Percentiles rank a stretch among this genome's conserved stretches.
phyloP scores from a whole-genome alignment of 2,797 vertebrate species.

The Sphenopsis melanotis region DNA sequence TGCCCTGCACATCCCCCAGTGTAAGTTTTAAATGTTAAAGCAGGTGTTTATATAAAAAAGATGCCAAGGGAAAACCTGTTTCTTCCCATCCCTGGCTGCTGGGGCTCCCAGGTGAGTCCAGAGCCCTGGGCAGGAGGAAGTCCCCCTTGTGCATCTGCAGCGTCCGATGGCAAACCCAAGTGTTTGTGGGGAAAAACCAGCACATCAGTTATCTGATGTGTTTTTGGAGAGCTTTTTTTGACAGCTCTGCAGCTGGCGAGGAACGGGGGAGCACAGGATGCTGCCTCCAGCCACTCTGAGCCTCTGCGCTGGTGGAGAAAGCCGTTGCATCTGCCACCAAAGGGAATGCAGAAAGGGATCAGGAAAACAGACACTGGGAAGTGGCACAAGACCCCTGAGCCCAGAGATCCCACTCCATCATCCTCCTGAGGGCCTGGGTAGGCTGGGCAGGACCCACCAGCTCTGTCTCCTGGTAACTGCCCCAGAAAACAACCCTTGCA shows the following conservation, averaged over 20 bases:
- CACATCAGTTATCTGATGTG: neutral
- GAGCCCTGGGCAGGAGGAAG: neutral
- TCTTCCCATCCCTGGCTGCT: fast-evolving
- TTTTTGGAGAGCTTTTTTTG: neutral
- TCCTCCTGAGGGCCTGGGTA: neutral
- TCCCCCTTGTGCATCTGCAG: fast-evolving
- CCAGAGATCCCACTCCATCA: fast-evolving
- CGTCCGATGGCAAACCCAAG: neutral
- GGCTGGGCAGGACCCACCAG: neutral
- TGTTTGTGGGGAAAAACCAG: neutral
- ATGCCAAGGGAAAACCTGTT: neutral
- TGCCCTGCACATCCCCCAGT: no score
- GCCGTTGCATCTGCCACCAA: fast-evolving
- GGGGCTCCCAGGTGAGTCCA: neutral
- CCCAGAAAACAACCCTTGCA: neutral
- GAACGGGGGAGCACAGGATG: neutral
- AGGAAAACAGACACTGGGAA: neutral
- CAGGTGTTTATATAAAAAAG: neutral
- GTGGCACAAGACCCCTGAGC: neutral
- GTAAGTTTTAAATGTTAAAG: neutral
- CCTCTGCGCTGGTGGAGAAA: fast-evolving
- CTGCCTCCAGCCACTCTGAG: neutral
- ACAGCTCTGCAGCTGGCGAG: neutral
- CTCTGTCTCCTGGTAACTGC: neutral
- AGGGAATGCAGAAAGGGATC: fast-evolving